Percentiles rank a stretch among this genome's conserved stretches.
Conservation (phyloP, 2,797 vertebrate genomes). For the Parauchenoglanis punctatus region DNA sequence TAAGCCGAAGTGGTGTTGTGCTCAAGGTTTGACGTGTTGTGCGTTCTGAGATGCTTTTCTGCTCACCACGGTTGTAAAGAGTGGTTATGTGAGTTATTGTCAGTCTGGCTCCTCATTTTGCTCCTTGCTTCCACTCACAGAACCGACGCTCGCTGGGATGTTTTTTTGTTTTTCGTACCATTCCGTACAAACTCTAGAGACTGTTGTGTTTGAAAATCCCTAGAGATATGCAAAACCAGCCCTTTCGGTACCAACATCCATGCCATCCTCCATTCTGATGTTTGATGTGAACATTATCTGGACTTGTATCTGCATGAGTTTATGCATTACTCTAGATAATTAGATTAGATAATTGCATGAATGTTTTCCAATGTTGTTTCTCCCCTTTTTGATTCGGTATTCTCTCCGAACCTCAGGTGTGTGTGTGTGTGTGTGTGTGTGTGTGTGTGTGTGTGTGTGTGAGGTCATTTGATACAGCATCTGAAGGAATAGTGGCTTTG, state of each 20-base stretch:
- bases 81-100: background rate
- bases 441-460: background rate
- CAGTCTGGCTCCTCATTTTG: background rate
- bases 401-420: background rate
- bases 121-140: background rate
- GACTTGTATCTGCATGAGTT: background rate
- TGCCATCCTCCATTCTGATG: background rate
- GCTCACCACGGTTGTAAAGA: background rate
- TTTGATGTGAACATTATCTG: background rate
- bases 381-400: background rate
- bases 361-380: background rate
- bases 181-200: background rate
- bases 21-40: background rate
- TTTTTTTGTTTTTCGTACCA: background rate
- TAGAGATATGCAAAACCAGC: background rate
- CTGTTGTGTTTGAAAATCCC: background rate
- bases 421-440: background rate
- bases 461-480: background rate
- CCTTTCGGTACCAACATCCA: background rate
- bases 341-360: background rate
- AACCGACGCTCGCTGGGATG: background rate
- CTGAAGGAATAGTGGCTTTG: background rate
- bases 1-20: background rate
- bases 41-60: background rate
- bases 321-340: background rate